These are phyloP conservation scores for Astyanax mexicanus DNA, from an alignment of 2,797 vertebrate genomes.

Conservation along the genomic window DNA sequence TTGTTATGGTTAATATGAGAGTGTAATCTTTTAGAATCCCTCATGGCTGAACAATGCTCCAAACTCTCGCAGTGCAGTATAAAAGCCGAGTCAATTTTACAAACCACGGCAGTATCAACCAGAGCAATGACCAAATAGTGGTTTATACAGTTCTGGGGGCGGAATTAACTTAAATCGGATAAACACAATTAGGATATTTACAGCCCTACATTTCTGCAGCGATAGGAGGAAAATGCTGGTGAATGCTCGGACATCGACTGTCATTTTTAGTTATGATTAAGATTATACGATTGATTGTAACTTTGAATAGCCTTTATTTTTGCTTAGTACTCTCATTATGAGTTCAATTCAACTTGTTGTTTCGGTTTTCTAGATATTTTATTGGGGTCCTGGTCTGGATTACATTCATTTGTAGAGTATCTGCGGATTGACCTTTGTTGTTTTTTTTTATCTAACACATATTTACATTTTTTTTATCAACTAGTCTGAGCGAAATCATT, in stretches of 20 bases:
- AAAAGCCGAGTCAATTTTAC: neutral
- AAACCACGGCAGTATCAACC: neutral
- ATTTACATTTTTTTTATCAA: neutral
- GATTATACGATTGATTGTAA: too few species aligned
- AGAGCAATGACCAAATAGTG: neutral
- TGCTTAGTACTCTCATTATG: neutral
- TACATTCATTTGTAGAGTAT: neutral
- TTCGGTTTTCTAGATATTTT: constrained; percentile 9
- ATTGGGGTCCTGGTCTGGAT: neutral
- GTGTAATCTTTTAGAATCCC: constrained; percentile 17
- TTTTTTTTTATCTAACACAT: neutral
- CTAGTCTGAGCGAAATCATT: too few species aligned
- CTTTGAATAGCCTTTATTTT: neutral
- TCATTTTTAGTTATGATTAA: too few species aligned
- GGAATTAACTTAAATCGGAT: neutral
- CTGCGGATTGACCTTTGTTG: neutral
- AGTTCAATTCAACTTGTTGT: constrained; percentile 17
- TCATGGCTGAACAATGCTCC: constrained; percentile 20
- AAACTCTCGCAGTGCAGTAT: neutral
- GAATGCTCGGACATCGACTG: too few species aligned
- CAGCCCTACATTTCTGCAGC: too few species aligned
- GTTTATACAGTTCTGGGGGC: neutral
- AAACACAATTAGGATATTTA: neutral
- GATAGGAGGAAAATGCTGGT: too few species aligned
- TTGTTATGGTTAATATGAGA: constrained; percentile 28